Percentiles rank a stretch among this genome's conserved stretches.
These are phyloP conservation scores for Balaeniceps rex DNA, from an alignment of 2,113 vertebrate species.

Conservation along the genomic window DNA sequence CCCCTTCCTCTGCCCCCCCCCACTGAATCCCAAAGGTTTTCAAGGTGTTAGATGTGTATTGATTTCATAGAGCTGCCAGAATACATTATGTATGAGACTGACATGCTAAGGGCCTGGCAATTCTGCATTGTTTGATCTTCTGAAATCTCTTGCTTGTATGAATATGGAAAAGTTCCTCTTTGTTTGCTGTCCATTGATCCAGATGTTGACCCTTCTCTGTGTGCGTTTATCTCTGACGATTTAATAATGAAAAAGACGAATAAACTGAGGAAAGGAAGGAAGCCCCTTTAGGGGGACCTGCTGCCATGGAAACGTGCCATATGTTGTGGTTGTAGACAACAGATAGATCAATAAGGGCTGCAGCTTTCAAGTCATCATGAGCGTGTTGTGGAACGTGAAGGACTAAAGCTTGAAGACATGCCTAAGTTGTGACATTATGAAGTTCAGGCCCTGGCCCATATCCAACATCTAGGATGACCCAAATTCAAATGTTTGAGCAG, in stretches of 20 bases:
- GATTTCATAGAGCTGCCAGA: background rate
- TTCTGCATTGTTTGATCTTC: constrained; percentile 35
- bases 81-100: constrained; percentile 22
- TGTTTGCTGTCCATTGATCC: constrained; percentile 48
- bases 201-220: background rate
- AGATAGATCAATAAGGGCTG: constrained; percentile 28
- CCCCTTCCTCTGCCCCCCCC: background rate
- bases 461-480: background rate
- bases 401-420: background rate
- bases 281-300: constrained; percentile 18
- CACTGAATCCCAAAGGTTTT: background rate
- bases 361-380: background rate
- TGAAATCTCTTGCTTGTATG: constrained; percentile 4
- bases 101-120: background rate
- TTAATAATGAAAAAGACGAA: constrained; percentile 41
- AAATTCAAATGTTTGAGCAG: background rate
- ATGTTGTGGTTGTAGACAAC: background rate
- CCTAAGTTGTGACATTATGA: background rate
- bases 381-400: background rate
- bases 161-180: constrained; percentile 55
- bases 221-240: constrained; percentile 29
- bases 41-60: background rate
- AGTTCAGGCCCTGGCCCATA: background rate
- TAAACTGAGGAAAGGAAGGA: background rate
- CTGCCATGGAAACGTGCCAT: constrained; percentile 13